Conservation (phyloP, 2,888 invertebrate species). For the Ganaspis brasiliensis region DNA sequence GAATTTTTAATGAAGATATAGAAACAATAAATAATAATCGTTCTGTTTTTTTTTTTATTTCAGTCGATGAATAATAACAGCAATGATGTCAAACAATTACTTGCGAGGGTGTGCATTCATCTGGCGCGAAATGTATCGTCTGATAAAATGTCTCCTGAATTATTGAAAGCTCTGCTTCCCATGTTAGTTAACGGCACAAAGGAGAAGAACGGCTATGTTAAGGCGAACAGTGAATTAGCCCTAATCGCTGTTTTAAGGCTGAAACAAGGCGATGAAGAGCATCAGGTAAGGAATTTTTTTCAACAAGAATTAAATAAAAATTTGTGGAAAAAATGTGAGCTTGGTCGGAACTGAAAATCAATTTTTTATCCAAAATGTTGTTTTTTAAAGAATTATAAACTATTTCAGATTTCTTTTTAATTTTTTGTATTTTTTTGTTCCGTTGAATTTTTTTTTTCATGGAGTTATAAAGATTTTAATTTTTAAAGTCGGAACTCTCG, state of each 20-base stretch:
- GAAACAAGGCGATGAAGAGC: constrained; percentile 87
- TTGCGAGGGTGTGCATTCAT: constrained; percentile 90
- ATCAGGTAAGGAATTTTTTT: constrained; percentile 83
- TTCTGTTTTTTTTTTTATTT: constrained; percentile 66
- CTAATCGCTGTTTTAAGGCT: constrained; percentile 92
- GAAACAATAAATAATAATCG: no score
- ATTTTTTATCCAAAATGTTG: no score
- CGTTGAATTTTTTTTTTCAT: no score
- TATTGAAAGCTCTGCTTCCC: constrained; percentile 90
- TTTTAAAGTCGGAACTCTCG: no score
- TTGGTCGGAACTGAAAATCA: no score
- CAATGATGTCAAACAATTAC: constrained; percentile 96
- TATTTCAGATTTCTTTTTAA: no score
- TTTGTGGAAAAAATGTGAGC: no score
- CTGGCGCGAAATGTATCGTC: constrained; percentile 86
- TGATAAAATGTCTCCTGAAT: constrained; percentile 85
- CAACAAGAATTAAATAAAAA: no score
- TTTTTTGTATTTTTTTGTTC: no score
- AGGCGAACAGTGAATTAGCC: constrained; percentile 96
- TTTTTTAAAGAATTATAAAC: no score
- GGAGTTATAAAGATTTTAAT: no score
- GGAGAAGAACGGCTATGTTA: constrained; percentile 98
- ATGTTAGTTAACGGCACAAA: constrained; percentile 98
- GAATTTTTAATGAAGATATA: constrained; percentile 5
- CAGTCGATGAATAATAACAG: constrained; percentile 95